Evolutionary conservation across 2,113 vertebrate genomes (phyloP), one percentile per base, ranked within the genome.

Genomic region (Zeus faber): DNA sequence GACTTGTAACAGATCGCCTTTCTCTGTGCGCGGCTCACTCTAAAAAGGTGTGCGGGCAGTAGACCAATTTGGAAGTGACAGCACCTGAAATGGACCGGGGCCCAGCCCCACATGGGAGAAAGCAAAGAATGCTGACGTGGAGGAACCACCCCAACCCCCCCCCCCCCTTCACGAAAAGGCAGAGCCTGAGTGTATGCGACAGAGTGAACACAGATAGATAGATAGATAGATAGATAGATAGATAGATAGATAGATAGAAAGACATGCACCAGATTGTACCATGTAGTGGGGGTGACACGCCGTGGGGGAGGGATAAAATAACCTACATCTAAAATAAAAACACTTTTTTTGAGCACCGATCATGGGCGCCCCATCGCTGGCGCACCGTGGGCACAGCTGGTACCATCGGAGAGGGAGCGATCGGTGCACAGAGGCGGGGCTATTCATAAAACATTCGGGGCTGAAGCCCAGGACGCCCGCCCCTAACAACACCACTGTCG

Each of bases 41-140:
- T n/a, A 73, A 56, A 44, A 45, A 26, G 51, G 53, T 27, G 47
- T 35, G 65, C 72, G 78, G 82, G 78, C 77, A 66, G 60, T 58
- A 67, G 67, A 41, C 41, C 70, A 70, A 44, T 77, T 75, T 58
- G 62, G 65, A 75, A 72, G 67, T 77, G 70, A 75, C 74, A 73
- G 58, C 52, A 70, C 46, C 70, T 59, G 65, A 72, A 71, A 69
- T 76, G 79, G 81, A 76, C 60, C 48, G 8, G 7, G 44, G 76
- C 83, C 81, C 79, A 57, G 47, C 4, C 61, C 63, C 29, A 33
- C 62, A 53, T 56, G 48, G 6, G 48, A 61, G 55, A 70, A 57
- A 4, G 11, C 44, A 72, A 54, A 72, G 61, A 81, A 50, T 67
- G 81, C 81, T 87, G 83, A 87, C 74, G 62, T 37, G 31, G 70